Conservation (phyloP, 2,888 invertebrate species). For the Vannuccia rotundouncinata region DNA sequence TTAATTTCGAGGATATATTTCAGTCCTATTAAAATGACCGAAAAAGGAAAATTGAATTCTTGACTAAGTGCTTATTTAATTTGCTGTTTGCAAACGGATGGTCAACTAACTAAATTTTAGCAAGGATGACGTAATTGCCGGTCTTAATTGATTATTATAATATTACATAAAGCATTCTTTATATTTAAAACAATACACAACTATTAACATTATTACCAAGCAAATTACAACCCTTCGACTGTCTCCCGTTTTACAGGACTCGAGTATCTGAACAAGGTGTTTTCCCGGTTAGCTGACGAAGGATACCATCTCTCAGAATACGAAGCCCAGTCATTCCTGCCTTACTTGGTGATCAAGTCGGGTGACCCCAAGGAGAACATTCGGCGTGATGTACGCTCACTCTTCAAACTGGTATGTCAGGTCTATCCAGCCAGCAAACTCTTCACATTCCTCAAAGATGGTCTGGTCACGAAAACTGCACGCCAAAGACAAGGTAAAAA, state of each 20-base stretch:
- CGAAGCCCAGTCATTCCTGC: slow-evolving; percentile 86
- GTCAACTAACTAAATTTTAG: no score
- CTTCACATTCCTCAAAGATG: slow-evolving; percentile 84
- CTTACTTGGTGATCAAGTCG: slow-evolving; percentile 86
- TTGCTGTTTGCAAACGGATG: no score
- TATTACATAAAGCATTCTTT: no score
- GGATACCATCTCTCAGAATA: slow-evolving; percentile 79
- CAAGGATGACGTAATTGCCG: no score
- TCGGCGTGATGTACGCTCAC: slow-evolving; percentile 74
- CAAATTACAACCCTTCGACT: no score
- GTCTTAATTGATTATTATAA: no score
- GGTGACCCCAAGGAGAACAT: slow-evolving; percentile 94
- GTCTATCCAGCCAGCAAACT: slow-evolving; percentile 82
- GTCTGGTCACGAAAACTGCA: slow-evolving; percentile 89
- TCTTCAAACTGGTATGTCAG: slow-evolving; percentile 75
- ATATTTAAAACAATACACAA: no score
- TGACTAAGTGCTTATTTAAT: no score
- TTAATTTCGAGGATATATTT: no score
- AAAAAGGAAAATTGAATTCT: no score
- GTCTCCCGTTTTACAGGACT: slow-evolving; percentile 60
- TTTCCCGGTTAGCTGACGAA: slow-evolving; percentile 68
- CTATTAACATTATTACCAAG: no score
- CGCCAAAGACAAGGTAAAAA: slow-evolving; percentile 76
- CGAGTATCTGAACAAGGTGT: slow-evolving; percentile 78
- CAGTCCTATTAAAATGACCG: no score